phyloP scores from a whole-genome alignment of 2,797 vertebrate species.

The Molossus alvarezi region DNA sequence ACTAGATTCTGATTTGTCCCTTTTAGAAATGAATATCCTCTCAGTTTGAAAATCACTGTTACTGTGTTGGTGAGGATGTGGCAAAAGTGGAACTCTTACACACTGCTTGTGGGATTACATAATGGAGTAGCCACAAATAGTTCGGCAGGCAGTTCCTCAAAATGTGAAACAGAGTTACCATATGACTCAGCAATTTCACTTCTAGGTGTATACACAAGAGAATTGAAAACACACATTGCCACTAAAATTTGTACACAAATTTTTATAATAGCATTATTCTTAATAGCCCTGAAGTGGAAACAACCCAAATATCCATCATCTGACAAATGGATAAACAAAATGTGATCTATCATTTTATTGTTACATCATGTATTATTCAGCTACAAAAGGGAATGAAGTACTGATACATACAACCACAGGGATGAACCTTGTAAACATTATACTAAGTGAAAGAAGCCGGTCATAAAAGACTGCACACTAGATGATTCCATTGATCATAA shows the following conservation, averaged over 20 bases:
- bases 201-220: neutral
- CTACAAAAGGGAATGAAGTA: slow-evolving; percentile 1
- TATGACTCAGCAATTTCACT: neutral
- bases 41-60: slow-evolving; percentile 35
- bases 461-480: neutral
- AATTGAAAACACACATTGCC: neutral
- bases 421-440: neutral
- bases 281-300: neutral
- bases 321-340: neutral
- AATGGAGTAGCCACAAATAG: neutral
- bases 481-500: neutral
- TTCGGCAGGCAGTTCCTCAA: slow-evolving; percentile 42
- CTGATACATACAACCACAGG: neutral
- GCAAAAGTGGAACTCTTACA: neutral
- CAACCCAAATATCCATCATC: neutral
- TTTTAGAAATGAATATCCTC: slow-evolving; percentile 20
- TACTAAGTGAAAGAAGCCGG: slow-evolving; percentile 6
- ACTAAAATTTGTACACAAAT: neutral
- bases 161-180: neutral
- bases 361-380: neutral
- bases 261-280: neutral
- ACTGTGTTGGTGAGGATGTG: neutral
- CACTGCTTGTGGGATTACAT: neutral
- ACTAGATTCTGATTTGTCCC: neutral
- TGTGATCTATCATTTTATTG: neutral